Conservation (phyloP, 2,888 invertebrate genomes). For the Archips crataeganus region DNA sequence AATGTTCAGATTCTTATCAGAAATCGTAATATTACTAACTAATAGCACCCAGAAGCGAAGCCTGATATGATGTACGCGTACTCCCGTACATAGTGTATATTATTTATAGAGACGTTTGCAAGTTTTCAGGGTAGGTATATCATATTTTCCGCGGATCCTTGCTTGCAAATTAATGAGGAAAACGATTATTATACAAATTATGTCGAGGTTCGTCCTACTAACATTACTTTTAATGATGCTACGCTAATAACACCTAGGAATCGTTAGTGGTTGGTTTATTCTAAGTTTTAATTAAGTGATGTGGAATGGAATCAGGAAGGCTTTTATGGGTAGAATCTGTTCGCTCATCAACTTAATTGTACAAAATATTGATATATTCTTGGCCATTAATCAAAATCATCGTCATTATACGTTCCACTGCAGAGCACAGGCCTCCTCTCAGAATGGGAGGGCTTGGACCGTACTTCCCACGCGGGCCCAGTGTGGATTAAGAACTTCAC, state of each 20-base stretch:
- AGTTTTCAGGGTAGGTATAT: slow-evolving; percentile 57
- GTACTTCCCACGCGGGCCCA: no score
- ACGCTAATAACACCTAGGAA: slow-evolving; percentile 37
- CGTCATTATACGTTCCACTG: no score
- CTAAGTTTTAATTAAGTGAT: slow-evolving; percentile 10
- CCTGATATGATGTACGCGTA: slow-evolving; percentile 38
- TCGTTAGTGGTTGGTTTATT: slow-evolving; percentile 28
- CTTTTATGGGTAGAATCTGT: no score
- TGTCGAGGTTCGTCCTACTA: slow-evolving; percentile 68
- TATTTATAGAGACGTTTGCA: slow-evolving; percentile 39
- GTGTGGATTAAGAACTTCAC: no score
- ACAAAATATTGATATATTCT: no score
- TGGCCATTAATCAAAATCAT: no score
- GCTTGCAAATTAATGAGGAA: slow-evolving; percentile 74
- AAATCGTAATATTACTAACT: slow-evolving; percentile 27
- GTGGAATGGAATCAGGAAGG: background rate
- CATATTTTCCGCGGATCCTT: slow-evolving; percentile 61
- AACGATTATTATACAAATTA: slow-evolving; percentile 61
- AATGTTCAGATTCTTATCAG: slow-evolving; percentile 26
- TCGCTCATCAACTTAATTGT: no score
- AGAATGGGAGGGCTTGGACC: no score
- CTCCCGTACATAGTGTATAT: slow-evolving; percentile 30
- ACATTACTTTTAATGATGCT: slow-evolving; percentile 60
- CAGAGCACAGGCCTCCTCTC: no score
- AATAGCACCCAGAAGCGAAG: slow-evolving; percentile 44